Evolutionary conservation across 2,888 invertebrate genomes (phyloP), one percentile per base, ranked within the genome.

Genomic region (Therioaphis trifolii): DNA sequence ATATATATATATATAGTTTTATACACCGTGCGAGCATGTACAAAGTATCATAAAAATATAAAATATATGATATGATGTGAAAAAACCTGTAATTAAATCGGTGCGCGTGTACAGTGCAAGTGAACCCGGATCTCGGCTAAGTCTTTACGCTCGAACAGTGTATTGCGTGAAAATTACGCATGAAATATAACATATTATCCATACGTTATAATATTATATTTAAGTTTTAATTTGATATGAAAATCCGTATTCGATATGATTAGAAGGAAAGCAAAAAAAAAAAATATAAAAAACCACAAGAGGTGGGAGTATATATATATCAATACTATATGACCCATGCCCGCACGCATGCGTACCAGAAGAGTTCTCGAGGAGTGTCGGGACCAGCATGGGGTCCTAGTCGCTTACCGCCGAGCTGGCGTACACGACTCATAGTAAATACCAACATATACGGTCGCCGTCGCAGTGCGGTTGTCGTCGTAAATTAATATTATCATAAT

Each of bases 401-500:
- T 27, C 58, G 24, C 9, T 21, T 49, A n/a, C 49, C 61, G 63
- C 72, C 58, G 55, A 58, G 58, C 12, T 18, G 18, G 35, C 18
- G 40, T 21, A 29, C 29, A 63, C 40, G 40, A 7, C 9, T 35
- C 24, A 24, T 78, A 68, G 27, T 63, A 49, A 35, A 79, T 27
- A 77, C 9, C 29, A 4, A 29, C 11, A 71, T 35, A 77, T 29
- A 52, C 21, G 18, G 58, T 14, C 21, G 21, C 24, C 49, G 29
- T 46, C 21, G 68, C 55, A n/a, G 21, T 55, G 58, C 58, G 40
- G 58, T 71, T 79, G 71, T 79, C 79, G 58, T 71, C 79, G 58
- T 79, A 79, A 79, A 79, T 79, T 55, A 58, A 79, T 79, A 79
- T 58, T 58, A 79, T 55, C 43, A 58, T 71, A 79, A 79, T 79